Percentiles rank a stretch among this genome's conserved stretches.
phyloP scores from a whole-genome alignment of 2,113 vertebrate genomes.

The Hippocampus guttulatus region DNA sequence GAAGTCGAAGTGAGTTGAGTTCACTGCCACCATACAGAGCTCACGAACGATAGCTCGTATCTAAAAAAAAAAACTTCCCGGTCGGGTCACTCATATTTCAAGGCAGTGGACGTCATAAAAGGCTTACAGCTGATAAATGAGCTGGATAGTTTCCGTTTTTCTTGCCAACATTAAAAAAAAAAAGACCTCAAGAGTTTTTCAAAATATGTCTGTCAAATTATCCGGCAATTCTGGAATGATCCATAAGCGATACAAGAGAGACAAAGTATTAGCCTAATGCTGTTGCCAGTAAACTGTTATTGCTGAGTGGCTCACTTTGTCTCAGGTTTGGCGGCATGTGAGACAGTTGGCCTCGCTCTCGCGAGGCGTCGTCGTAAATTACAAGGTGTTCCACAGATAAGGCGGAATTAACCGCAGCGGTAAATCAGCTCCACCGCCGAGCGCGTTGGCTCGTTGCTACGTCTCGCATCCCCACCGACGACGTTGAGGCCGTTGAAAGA shows the following conservation, averaged over 20 bases:
- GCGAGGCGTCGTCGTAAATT: constrained; percentile 32
- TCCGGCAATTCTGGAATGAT: neutral
- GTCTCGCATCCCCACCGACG: constrained; percentile 53
- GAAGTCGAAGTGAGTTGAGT: no score
- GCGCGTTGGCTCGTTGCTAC: constrained; percentile 48
- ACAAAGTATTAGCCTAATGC: neutral
- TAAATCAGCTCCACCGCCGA: constrained; percentile 50
- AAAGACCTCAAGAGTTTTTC: neutral
- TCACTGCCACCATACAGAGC: no score
- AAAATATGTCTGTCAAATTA: neutral
- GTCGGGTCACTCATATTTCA: no score
- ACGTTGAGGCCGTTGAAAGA: constrained; percentile 51
- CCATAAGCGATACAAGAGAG: no score
- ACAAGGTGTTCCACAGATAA: constrained; percentile 39
- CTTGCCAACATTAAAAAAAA: no score
- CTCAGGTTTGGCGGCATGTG: neutral
- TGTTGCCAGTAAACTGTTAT: neutral
- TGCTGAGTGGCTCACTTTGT: neutral
- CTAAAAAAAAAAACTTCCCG: no score
- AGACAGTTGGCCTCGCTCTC: neutral
- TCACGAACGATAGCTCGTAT: no score
- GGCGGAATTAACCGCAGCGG: constrained; percentile 20
- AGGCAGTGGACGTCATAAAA: no score
- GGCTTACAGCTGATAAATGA: no score
- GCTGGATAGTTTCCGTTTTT: no score